These are phyloP conservation scores for Rhodophaea formosa DNA, from an alignment of 2,888 invertebrate genomes.

Conservation along the genomic window DNA sequence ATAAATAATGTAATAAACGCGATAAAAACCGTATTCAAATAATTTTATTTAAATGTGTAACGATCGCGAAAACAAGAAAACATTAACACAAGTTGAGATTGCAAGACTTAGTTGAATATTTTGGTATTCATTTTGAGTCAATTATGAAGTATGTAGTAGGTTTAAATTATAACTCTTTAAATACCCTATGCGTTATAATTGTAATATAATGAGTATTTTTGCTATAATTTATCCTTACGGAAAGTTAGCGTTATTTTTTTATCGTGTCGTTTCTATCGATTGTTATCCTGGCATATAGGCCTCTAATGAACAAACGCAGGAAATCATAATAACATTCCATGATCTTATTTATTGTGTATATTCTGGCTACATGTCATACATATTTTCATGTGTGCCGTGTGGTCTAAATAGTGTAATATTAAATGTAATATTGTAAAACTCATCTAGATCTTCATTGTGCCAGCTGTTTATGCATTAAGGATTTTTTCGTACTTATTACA, in stretches of 20 bases:
- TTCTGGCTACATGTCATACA: constrained; percentile 69
- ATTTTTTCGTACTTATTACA: constrained; percentile 71
- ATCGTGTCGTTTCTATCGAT: constrained; percentile 57
- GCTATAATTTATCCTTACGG: constrained; percentile 73
- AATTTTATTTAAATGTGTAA: too few species aligned
- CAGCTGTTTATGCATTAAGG: constrained; percentile 76
- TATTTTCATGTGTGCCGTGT: constrained; percentile 75
- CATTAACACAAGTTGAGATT: too few species aligned
- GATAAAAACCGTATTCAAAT: too few species aligned
- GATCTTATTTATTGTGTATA: constrained; percentile 81
- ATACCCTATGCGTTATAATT: constrained; percentile 11
- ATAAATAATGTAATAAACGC: too few species aligned
- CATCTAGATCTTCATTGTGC: constrained; percentile 79
- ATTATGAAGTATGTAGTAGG: not conserved
- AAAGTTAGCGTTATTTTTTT: constrained; percentile 70
- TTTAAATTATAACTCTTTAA: not conserved
- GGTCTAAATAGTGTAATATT: constrained; percentile 61
- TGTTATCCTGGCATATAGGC: constrained; percentile 43
- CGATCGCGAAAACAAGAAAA: too few species aligned
- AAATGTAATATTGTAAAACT: constrained; percentile 67
- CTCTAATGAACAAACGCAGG: constrained; percentile 52
- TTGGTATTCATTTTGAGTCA: not conserved
- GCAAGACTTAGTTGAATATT: not conserved
- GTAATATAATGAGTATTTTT: constrained; percentile 76
- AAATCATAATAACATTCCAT: constrained; percentile 78